A percentile compares a stretch with the other conserved stretches of the same genome.
These are phyloP conservation scores for Phlogophora meticulosa DNA, from an alignment of 2,888 invertebrate genomes.

Conservation along the genomic window DNA sequence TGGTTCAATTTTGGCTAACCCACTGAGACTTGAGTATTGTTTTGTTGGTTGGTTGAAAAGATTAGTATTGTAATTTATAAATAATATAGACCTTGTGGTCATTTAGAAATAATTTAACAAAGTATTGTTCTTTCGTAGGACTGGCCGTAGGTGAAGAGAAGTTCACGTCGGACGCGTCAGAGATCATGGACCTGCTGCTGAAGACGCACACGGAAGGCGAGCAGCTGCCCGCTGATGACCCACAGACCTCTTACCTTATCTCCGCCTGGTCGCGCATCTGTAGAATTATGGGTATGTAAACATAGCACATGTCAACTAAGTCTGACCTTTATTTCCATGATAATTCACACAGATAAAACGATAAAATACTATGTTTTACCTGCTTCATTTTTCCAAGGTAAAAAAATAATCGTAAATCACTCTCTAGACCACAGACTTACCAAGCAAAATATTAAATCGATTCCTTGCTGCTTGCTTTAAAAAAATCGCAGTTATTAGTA, in stretches of 20 bases:
- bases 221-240: slow-evolving; percentile 97
- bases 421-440: no score
- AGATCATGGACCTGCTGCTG: slow-evolving; percentile 98
- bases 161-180: slow-evolving; percentile 97
- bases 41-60: no score
- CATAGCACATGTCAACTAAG: not conserved
- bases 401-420: no score
- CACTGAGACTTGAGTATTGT: no score
- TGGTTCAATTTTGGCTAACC: no score
- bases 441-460: no score
- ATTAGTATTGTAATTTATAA: not conserved
- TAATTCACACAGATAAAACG: no score
- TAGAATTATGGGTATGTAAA: slow-evolving; percentile 94
- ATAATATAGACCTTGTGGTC: not conserved
- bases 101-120: not conserved
- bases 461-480: no score
- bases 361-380: no score
- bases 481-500: no score
- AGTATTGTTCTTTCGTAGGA: slow-evolving; percentile 70
- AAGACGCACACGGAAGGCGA: slow-evolving; percentile 97
- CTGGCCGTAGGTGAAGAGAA: slow-evolving; percentile 95
- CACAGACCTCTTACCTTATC: slow-evolving; percentile 99
- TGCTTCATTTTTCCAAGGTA: no score
- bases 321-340: no score
- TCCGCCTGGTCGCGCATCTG: slow-evolving; percentile 99